These are phyloP conservation scores for Diploptera punctata DNA, from an alignment of 2,888 invertebrate genomes.

Conservation along the genomic window DNA sequence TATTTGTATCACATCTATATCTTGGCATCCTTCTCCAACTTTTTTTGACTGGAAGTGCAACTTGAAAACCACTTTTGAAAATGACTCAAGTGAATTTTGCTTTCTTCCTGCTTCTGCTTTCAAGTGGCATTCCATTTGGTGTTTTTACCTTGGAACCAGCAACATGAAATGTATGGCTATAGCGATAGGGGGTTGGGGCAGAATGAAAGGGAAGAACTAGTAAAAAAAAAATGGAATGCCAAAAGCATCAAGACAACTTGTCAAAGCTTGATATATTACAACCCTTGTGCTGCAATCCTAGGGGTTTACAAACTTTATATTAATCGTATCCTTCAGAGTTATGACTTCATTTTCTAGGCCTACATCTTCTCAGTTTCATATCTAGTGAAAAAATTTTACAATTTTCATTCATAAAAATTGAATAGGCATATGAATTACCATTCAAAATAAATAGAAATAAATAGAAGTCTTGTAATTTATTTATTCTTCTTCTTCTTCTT, in stretches of 20 bases:
- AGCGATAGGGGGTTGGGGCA: not conserved
- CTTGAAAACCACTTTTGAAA: constrained; percentile 28
- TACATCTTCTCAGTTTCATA: no score
- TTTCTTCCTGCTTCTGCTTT: constrained; percentile 4
- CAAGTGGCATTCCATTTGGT: constrained; percentile 11
- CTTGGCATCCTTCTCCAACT: not conserved
- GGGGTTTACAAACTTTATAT: no score
- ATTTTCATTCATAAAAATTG: no score
- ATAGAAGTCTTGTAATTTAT: no score
- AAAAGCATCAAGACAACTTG: constrained; percentile 12
- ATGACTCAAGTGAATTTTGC: constrained; percentile 28
- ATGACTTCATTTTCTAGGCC: no score
- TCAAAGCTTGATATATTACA: constrained; percentile 19
- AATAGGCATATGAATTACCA: no score
- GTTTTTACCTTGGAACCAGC: constrained; percentile 11
- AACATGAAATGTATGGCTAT: constrained; percentile 5
- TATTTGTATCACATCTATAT: not conserved
- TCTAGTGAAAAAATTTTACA: no score
- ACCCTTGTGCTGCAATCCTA: not conserved
- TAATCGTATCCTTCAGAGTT: no score
- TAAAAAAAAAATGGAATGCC: not conserved
- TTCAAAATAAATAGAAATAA: no score
- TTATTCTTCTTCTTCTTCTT: no score
- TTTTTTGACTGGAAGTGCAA: not conserved
- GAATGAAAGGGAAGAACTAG: constrained; percentile 21